phyloP scores from a whole-genome alignment of 2,113 vertebrate genomes.

The Progne subis region DNA sequence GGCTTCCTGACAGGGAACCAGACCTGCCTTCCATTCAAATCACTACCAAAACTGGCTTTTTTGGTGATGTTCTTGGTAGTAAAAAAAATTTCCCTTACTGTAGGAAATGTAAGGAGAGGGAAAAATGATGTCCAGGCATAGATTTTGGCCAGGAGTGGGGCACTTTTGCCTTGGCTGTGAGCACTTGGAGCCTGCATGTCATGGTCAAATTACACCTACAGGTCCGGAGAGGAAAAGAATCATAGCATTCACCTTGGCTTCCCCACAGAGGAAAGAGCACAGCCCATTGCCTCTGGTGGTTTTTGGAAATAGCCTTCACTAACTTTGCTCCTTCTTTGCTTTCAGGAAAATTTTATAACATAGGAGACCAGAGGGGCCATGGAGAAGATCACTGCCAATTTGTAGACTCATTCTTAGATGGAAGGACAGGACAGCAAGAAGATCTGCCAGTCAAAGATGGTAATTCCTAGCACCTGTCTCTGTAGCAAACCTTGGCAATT shows the following conservation, averaged over 20 bases:
- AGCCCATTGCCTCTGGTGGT: not conserved
- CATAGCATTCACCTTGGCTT: not conserved
- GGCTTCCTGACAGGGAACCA: not conserved
- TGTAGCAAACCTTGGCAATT: not conserved
- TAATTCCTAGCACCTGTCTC: slow-evolving; percentile 44
- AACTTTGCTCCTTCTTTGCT: not conserved
- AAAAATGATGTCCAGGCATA: not conserved
- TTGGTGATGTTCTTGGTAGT: not conserved
- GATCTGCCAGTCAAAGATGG: slow-evolving; percentile 85
- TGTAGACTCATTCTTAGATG: slow-evolving; percentile 96
- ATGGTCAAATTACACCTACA: not conserved
- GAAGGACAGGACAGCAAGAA: slow-evolving; percentile 88
- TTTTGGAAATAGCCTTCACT: not conserved
- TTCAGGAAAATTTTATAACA: slow-evolving; percentile 94
- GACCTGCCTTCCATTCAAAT: not conserved
- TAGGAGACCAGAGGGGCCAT: slow-evolving; percentile 92
- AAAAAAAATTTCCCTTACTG: not conserved
- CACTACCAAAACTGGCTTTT: not conserved
- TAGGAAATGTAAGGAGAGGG: not conserved
- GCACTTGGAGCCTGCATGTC: not conserved
- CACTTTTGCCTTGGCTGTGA: not conserved
- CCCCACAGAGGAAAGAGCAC: not conserved
- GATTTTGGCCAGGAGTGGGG: not conserved
- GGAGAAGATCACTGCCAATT: slow-evolving; percentile 99
- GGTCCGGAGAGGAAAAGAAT: not conserved